These are phyloP conservation scores for Chaetodon trifascialis DNA, from an alignment of 2,113 vertebrate species.

Conservation along the genomic window DNA sequence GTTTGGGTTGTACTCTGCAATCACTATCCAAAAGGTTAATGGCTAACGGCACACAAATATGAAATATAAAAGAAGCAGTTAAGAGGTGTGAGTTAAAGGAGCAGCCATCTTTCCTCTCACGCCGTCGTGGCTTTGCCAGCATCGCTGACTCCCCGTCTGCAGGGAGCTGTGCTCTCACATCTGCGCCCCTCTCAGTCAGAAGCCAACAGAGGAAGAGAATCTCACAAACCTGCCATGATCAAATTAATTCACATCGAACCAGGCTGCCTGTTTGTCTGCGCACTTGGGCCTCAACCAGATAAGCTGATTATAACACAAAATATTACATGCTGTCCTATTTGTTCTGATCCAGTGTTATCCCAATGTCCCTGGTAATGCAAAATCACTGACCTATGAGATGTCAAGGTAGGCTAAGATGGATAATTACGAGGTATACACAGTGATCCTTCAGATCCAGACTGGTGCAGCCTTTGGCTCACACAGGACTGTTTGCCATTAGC, in stretches of 20 bases:
- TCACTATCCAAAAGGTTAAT: slow-evolving; percentile 3
- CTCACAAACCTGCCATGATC: slow-evolving; percentile 70
- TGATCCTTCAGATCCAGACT: slow-evolving; percentile 36
- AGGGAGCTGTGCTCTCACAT: slow-evolving; percentile 54
- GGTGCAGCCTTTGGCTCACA: slow-evolving; percentile 13
- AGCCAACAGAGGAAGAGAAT: slow-evolving; percentile 50
- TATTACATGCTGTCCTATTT: slow-evolving; percentile 80
- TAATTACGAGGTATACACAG: slow-evolving; percentile 53
- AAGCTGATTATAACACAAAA: slow-evolving; percentile 81
- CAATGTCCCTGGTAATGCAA: slow-evolving; percentile 63
- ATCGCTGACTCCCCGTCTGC: slow-evolving; percentile 37
- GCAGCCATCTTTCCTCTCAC: slow-evolving; percentile 38
- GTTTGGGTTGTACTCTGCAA: neutral
- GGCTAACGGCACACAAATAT: neutral
- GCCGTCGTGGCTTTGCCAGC: slow-evolving; percentile 55
- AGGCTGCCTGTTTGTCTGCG: slow-evolving; percentile 73
- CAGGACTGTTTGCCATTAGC: slow-evolving; percentile 3
- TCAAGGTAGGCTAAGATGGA: slow-evolving; percentile 67
- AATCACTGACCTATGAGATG: slow-evolving; percentile 70
- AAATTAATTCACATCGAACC: slow-evolving; percentile 74
- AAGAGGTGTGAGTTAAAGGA: slow-evolving; percentile 27
- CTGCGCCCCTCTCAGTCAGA: slow-evolving; percentile 47
- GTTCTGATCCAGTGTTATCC: slow-evolving; percentile 79
- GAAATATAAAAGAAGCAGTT: neutral
- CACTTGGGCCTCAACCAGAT: slow-evolving; percentile 72